phyloP scores from a whole-genome alignment of 2,888 invertebrate species.

The Agrypnus murinus region DNA sequence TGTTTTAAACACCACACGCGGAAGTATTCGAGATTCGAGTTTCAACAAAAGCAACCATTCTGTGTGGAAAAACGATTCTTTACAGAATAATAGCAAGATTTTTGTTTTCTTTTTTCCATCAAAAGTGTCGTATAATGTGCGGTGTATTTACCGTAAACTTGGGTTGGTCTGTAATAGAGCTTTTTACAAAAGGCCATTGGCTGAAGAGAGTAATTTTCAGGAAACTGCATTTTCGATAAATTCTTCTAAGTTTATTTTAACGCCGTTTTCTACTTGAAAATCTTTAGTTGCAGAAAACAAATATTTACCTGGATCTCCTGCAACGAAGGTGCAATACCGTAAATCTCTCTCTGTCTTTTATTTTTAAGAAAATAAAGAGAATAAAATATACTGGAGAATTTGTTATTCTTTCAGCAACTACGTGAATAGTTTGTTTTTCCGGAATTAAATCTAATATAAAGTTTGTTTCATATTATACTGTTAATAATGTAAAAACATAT shows the following conservation, averaged over 20 bases:
- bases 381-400: too few species aligned
- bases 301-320: conserved; percentile 13
- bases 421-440: too few species aligned
- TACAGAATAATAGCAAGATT: conserved; percentile 9
- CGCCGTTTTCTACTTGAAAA: conserved; percentile 25
- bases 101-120: conserved; percentile 27
- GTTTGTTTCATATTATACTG: too few species aligned
- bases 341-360: too few species aligned
- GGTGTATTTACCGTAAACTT: conserved; percentile 39
- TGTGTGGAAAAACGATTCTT: conserved; percentile 29
- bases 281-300: background rate
- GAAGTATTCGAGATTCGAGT: conserved; percentile 28
- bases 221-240: conserved; percentile 46
- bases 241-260: conserved; percentile 21
- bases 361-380: too few species aligned
- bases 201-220: background rate
- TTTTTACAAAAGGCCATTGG: conserved; percentile 38
- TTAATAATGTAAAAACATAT: too few species aligned
- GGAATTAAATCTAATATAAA: too few species aligned
- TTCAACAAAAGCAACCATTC: conserved; percentile 24
- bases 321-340: background rate
- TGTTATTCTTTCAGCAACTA: too few species aligned
- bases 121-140: conserved; percentile 39
- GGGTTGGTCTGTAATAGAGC: conserved; percentile 33
- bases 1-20: conserved; percentile 23